Evolutionary conservation across 2,113 vertebrate genomes (phyloP), one percentile per base, ranked within the genome.

Genomic region (Mixornis gularis): DNA sequence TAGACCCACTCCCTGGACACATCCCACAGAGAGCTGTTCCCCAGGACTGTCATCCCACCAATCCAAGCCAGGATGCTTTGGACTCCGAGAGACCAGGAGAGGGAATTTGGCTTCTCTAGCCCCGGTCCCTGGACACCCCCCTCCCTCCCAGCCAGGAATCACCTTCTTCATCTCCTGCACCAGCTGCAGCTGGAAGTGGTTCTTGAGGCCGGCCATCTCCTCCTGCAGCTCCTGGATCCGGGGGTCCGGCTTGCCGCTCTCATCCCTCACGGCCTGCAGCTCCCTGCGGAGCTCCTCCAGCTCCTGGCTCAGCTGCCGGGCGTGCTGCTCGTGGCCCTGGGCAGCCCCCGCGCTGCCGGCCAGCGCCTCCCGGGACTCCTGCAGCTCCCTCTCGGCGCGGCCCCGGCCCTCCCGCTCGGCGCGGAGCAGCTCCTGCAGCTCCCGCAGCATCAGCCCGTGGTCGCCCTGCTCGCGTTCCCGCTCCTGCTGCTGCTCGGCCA

Each of bases 401-500:
- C 98, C 98, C 5, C 98, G 96, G 81, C 94, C 79, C 98, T 94
- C 95, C 98, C 99, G 56, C 97, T 97, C 96, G 98, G 56, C n/a
- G 6, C 80, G 98, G 81, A 99, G 97, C 80, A 99, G 97, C 65
- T 96, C 97, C 97, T 99, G 99, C 13, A 99, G 98, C 97, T 99
- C 99, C 0, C 98, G 93, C 21, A 99, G 97, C 99, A 99, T 99
- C 41, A 98, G 89, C 4, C 97, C 98, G 21, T 99, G 99, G 96
- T 99, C 98, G 1, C 96, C 92, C 91, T 99, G 98, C 91, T 99
- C 99, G 68, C 98, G 98, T 34, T 98, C 98, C 1, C 99, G 94
- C 92, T 99, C 99, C 1, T 98, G 99, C 96, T 99, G 99, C 92
- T 99, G 99, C 0, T 97, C 98, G 87, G 98, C 98, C 51, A 99